Evolutionary conservation across 2,113 vertebrate species (phyloP), one percentile per base, ranked within the genome.

Genomic region (Capreolus pygargus): DNA sequence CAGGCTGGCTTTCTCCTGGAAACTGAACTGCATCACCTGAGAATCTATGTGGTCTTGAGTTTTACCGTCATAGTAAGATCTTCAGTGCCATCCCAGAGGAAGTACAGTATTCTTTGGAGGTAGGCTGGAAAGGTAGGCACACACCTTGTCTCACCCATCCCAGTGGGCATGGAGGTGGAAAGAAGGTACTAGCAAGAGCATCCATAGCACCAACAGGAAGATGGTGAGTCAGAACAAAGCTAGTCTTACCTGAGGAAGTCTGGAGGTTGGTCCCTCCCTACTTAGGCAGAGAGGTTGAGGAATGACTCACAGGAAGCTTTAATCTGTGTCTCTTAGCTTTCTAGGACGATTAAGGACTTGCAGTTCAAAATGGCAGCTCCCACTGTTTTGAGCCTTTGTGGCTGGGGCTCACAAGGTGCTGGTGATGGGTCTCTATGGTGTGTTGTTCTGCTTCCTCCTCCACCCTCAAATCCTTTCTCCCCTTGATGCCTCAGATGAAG

Each of bases 251-350:
- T 19, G 50, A 92, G 57, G 93, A 89, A 28, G 70, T 60, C 67
- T 85, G 17, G 58, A 45, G 60, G 13, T 52, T 79, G 81, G 61
- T 39, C 54, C 50, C 85, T 97, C 82, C 67, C 60, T 91, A 25
- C 67, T 88, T 36, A 17, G 19, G 21, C 52, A 67, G 74, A 92
- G 90, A 94, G 45, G 52, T 39, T 76, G 58, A 89, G 58, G 33
- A 47, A 30, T 97, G 95, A 96, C 50, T 97, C 91, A 93, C 14
- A 85, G 95, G 93, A 88, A 67, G 30, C 50, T 61, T 91, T 84
- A 89, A 74, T 91, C 60, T 50, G 43, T 85, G 27, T 88, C 83
- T 91, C 60, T 16, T 52, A 90, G 60, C 93, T 96, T 94, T 93
- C 54, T 60, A 61, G 81, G 78, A 43, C 15, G 2, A 1, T 78